Conservation (phyloP, 1,140 invertebrate genomes). For the Brachionus manjavacas region DNA sequence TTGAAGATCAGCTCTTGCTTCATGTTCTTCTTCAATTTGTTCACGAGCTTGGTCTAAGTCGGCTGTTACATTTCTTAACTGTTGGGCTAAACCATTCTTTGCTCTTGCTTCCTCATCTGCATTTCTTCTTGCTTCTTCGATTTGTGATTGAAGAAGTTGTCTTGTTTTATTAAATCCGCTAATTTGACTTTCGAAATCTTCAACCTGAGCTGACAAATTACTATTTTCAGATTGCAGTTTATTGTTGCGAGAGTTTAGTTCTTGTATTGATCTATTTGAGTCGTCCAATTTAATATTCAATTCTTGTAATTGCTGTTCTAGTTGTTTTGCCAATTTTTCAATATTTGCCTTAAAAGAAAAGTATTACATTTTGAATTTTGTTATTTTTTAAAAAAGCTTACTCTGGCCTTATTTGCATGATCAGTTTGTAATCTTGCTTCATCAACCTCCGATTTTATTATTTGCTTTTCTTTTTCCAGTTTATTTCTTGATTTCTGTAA, state of each 20-base stretch:
- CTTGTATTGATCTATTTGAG: neutral
- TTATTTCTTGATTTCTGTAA: slow-evolving; percentile 96
- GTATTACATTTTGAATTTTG: neutral
- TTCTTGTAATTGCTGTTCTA: slow-evolving; percentile 89
- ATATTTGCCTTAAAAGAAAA: slow-evolving; percentile 71
- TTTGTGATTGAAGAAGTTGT: slow-evolving; percentile 25
- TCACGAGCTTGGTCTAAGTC: slow-evolving; percentile 95
- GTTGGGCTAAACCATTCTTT: slow-evolving; percentile 45
- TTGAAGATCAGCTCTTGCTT: slow-evolving; percentile 94
- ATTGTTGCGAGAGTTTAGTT: slow-evolving; percentile 19
- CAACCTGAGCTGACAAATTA: neutral
- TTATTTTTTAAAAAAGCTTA: slow-evolving; percentile 62
- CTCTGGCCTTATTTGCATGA: slow-evolving; percentile 81
- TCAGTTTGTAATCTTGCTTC: slow-evolving; percentile 80
- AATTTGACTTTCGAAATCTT: slow-evolving; percentile 36
- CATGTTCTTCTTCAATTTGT: slow-evolving; percentile 74
- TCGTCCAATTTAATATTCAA: slow-evolving; percentile 67
- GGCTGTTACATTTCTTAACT: slow-evolving; percentile 79
- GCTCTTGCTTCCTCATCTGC: slow-evolving; percentile 51
- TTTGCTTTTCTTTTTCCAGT: slow-evolving; percentile 39
- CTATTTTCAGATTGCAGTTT: slow-evolving; percentile 27
- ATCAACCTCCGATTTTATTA: slow-evolving; percentile 83
- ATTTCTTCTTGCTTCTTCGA: slow-evolving; percentile 48
- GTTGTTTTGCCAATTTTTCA: slow-evolving; percentile 92
- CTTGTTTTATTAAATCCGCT: neutral